Percentiles rank a stretch among this genome's conserved stretches.
These are phyloP conservation scores for Chaetophractus vellerosus DNA, from an alignment of 2,797 vertebrate genomes.

Conservation along the genomic window DNA sequence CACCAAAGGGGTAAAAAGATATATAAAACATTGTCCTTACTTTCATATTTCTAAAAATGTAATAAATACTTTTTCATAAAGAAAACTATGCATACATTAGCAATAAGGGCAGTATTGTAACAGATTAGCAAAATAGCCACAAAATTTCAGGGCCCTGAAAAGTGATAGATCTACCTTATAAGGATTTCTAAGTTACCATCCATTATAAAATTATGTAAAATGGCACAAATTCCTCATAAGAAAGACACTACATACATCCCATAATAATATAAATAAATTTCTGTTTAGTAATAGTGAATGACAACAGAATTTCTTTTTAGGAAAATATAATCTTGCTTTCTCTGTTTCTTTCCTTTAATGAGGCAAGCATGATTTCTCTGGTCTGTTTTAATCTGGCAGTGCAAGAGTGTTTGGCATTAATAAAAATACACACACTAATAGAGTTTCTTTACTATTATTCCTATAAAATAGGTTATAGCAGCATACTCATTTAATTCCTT, in stretches of 20 bases:
- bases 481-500: background rate
- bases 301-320: background rate
- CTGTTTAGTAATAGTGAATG: background rate
- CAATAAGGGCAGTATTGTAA: background rate
- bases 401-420: no score
- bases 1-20: no score
- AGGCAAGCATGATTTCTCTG: background rate
- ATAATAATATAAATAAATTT: background rate
- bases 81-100: background rate
- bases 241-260: background rate
- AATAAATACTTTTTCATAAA: background rate
- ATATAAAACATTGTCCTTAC: fast-evolving
- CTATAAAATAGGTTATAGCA: background rate
- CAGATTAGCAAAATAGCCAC: background rate
- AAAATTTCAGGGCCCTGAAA: background rate
- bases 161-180: no score
- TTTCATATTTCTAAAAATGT: background rate
- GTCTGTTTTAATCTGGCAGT: background rate
- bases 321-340: background rate
- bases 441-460: background rate
- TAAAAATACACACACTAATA: no score
- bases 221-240: background rate
- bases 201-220: background rate
- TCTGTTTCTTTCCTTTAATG: background rate
- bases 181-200: background rate